phyloP scores from a whole-genome alignment of 2,797 vertebrate genomes.

The Sebastolobus alascanus region DNA sequence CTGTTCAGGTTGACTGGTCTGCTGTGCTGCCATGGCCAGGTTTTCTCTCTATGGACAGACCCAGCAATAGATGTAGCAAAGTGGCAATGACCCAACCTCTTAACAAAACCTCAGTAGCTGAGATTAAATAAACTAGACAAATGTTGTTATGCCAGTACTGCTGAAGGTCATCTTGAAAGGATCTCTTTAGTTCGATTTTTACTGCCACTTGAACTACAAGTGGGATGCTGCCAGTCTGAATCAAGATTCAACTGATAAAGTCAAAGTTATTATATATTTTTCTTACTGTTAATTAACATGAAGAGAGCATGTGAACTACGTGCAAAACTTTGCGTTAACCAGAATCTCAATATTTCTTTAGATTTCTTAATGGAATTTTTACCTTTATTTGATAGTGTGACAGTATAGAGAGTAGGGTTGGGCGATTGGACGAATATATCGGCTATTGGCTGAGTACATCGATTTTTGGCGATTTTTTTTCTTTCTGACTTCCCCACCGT shows the following conservation, averaged over 20 bases:
- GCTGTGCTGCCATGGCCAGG: not conserved
- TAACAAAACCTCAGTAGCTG: conserved; percentile 12
- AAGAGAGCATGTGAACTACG: not conserved
- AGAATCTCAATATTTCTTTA: not conserved
- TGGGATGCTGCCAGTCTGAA: not conserved
- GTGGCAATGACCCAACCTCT: conserved; percentile 3
- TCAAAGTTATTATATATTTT: not conserved
- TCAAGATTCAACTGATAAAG: conserved; percentile 6
- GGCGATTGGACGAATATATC: too few species aligned
- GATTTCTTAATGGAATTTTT: not conserved
- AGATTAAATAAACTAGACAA: conserved; percentile 10
- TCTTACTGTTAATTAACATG: not conserved
- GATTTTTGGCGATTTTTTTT: too few species aligned
- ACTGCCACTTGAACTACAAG: conserved; percentile 18
- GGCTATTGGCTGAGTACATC: too few species aligned
- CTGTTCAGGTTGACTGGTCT: not conserved
- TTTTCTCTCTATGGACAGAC: conserved; percentile 12
- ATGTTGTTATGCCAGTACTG: not conserved
- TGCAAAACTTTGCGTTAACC: not conserved
- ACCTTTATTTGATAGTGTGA: not conserved
- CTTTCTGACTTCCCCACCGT: not conserved
- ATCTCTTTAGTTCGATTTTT: conserved; percentile 10
- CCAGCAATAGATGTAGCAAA: not conserved
- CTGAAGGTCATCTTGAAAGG: conserved; percentile 23
- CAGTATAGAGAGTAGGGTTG: not conserved